A percentile compares a stretch with the other conserved stretches of the same genome.
Evolutionary conservation across 2,888 invertebrate genomes (phyloP).

Genomic region (Hypena proboscidalis): DNA sequence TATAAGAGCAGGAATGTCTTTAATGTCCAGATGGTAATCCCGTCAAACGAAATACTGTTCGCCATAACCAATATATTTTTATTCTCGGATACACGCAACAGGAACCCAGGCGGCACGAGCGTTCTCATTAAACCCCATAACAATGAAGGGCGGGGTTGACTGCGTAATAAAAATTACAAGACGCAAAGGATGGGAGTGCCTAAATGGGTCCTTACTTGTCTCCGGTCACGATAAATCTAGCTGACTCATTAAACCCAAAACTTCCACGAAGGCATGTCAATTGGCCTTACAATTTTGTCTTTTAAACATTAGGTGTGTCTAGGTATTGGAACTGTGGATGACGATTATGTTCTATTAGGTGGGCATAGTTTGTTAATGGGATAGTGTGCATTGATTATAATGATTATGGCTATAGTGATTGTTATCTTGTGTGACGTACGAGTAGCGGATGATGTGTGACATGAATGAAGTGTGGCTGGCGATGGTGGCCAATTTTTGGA

Average conservation of each 20-base stretch:
- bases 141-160: constrained; percentile 79
- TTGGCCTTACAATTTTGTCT: constrained; percentile 13
- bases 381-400: constrained; percentile 1
- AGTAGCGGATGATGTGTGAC: constrained; percentile 52
- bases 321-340: neutral
- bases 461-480: constrained; percentile 66
- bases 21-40: constrained; percentile 11
- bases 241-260: constrained; percentile 36
- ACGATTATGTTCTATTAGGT: neutral
- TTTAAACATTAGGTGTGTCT: constrained; percentile 3
- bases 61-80: constrained; percentile 42
- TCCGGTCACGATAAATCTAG: constrained; percentile 58
- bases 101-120: constrained; percentile 55
- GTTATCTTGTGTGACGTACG: constrained; percentile 56
- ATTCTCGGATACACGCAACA: constrained; percentile 44
- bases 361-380: neutral
- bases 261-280: constrained; percentile 27
- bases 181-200: constrained; percentile 78
- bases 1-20: constrained; percentile 9
- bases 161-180: constrained; percentile 78
- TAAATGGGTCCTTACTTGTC: constrained; percentile 67
- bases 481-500: constrained; percentile 67
- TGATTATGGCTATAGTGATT: constrained; percentile 37
- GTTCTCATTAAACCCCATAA: constrained; percentile 72
- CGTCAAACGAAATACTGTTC: constrained; percentile 27